Conservation (phyloP, 2,797 vertebrate species). For the Galago senegalensis region DNA sequence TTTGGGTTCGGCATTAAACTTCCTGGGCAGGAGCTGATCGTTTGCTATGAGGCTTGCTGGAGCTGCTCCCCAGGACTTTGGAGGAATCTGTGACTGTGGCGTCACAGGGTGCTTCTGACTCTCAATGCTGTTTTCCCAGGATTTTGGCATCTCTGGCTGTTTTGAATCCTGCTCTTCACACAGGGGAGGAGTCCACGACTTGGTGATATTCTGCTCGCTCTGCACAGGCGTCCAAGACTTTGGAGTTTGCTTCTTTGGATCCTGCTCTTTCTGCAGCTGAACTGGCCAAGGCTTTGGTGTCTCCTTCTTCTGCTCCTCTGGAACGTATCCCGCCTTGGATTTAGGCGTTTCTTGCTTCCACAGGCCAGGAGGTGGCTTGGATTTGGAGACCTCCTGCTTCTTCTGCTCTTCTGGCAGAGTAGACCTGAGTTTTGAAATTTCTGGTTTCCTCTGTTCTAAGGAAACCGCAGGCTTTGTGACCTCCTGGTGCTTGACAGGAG, state of each 20-base stretch:
- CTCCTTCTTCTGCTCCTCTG: slow-evolving; percentile 87
- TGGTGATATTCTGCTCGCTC: slow-evolving; percentile 76
- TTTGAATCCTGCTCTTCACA: slow-evolving; percentile 85
- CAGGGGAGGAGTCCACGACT: slow-evolving; percentile 85
- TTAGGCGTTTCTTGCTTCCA: slow-evolving; percentile 85
- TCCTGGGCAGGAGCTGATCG: slow-evolving; percentile 88
- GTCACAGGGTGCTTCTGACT: slow-evolving; percentile 86
- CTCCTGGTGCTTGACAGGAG: slow-evolving; percentile 82
- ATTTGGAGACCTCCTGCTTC: slow-evolving; percentile 80
- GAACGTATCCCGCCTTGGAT: slow-evolving; percentile 82
- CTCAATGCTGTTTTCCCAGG: slow-evolving; percentile 90
- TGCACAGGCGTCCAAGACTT: slow-evolving; percentile 74
- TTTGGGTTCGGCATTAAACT: slow-evolving; percentile 90
- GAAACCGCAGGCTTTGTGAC: slow-evolving; percentile 44
- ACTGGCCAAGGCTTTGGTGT: slow-evolving; percentile 87
- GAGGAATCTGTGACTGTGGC: slow-evolving; percentile 83
- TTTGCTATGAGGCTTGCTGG: slow-evolving; percentile 90
- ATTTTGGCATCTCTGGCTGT: slow-evolving; percentile 90
- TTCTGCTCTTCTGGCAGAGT: slow-evolving; percentile 85
- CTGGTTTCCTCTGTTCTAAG: slow-evolving; percentile 79
- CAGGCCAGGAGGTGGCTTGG: slow-evolving; percentile 78
- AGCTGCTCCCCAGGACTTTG: slow-evolving; percentile 92
- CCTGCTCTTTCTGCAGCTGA: slow-evolving; percentile 87
- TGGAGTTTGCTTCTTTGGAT: slow-evolving; percentile 86
- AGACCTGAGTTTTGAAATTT: slow-evolving; percentile 81